Base-by-base conservation (phyloP, 2,113 vertebrate genomes). In the Brevimyrus niger region DNA sequence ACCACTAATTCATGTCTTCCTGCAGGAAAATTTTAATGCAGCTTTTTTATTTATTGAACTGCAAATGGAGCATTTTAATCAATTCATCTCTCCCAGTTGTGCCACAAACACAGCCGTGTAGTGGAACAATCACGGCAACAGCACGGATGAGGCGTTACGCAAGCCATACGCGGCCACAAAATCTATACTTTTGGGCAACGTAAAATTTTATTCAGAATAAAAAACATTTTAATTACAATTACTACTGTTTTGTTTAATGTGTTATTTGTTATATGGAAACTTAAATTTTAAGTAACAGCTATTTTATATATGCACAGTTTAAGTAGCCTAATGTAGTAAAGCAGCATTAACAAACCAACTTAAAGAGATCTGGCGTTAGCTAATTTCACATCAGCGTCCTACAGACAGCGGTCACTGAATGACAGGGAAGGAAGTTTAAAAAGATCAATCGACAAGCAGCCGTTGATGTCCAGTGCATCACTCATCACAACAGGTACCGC, bases 61-160 rank as follows among this genome's bases (percentile, higher is more conserved):
- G 89, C 89, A 94, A 96, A 94, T 95, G 91, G 92, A 93, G 31
- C 94, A 91, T 93, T 92, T 31, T 91, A 93, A 93, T 94, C 50
- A 92, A 93, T 95, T 93, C 93, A 95, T 94, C 88, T 91, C 89
- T 95, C 93, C 92, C 94, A 93, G 91, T 93, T 92, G 90, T 91
- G 88, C 88, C 89, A 55, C 90, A 90, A 86, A 55, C 19, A 90
- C 82, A 90, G 90, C 86, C 82, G 76, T 91, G 92, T 92, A 93
- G 89, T 2, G 89, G 86, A 88, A 83, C 90, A 92, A 94, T 94
- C 94, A 93, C 90, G 91, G 88, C 90, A 92, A 94, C 92, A 89
- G 90, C 89, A 89, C 91, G 35, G 76, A 91, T 13, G 55, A n/a
- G 88, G 87, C 90, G 90, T 85, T 35, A 85, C 31, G 31, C 11